phyloP scores from a whole-genome alignment of 2,797 vertebrate genomes.

The Clarias platycephalus region DNA sequence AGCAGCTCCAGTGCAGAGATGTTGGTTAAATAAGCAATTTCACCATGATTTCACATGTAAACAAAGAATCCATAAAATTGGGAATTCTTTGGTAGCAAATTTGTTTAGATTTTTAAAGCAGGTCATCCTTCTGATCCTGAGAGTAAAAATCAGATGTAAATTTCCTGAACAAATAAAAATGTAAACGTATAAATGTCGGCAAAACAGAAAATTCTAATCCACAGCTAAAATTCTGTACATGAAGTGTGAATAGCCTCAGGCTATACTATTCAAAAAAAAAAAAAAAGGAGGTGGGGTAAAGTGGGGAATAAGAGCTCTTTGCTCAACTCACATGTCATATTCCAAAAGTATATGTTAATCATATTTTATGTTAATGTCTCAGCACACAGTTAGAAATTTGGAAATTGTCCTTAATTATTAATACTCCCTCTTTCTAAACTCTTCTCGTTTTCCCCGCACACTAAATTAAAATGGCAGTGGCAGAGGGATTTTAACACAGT shows the following conservation, averaged over 20 bases:
- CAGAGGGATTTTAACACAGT: slow-evolving; percentile 32
- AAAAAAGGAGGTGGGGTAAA: not conserved
- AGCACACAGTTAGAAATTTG: slow-evolving; percentile 11
- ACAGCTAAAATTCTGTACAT: not conserved
- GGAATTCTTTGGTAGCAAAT: not conserved
- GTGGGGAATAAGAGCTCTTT: not conserved
- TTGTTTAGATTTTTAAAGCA: not conserved
- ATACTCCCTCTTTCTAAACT: not conserved
- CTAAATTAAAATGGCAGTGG: slow-evolving; percentile 16
- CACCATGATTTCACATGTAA: not conserved
- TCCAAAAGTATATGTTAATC: slow-evolving; percentile 9
- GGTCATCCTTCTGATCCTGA: not conserved
- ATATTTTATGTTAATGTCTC: slow-evolving; percentile 14
- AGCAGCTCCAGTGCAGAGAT: not conserved
- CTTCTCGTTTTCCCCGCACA: not conserved
- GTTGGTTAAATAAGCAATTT: not conserved
- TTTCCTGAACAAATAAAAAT: not conserved
- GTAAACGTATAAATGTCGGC: not conserved
- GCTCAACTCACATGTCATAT: not conserved
- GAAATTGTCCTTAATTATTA: slow-evolving; percentile 22
- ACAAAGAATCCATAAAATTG: not conserved
- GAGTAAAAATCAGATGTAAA: not conserved
- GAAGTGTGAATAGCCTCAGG: not conserved
- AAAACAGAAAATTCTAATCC: slow-evolving; percentile 7
- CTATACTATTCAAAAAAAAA: not conserved